These are phyloP conservation scores for Alosa alosa DNA, from an alignment of 2,113 vertebrate species.

Conservation along the genomic window DNA sequence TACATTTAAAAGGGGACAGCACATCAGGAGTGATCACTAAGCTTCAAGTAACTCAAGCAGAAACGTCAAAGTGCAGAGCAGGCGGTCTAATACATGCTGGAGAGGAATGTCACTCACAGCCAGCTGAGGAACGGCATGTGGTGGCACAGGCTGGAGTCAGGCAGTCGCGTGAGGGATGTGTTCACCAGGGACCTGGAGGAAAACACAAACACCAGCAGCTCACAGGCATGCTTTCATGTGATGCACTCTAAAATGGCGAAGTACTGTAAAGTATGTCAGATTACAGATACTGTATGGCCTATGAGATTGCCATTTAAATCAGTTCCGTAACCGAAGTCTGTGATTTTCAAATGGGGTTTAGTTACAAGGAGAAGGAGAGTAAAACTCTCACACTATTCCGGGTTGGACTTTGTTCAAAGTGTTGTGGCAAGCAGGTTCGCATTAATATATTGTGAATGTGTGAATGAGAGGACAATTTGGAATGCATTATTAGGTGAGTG, in stretches of 20 bases:
- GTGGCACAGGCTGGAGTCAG: constrained; percentile 70
- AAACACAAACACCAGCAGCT: constrained; percentile 8
- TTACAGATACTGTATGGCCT: too few species aligned
- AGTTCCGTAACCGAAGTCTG: neutral
- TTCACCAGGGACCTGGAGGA: constrained; percentile 77
- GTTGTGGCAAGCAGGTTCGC: neutral
- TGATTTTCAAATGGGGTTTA: neutral
- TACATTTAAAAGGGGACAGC: neutral
- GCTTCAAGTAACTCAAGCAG: neutral
- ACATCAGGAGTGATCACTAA: neutral
- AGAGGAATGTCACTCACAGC: constrained; percentile 69
- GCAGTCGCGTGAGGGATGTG: constrained; percentile 71
- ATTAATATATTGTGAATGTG: neutral
- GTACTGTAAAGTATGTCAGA: too few species aligned
- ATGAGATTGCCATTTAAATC: neutral
- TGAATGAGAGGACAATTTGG: neutral
- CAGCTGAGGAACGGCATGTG: constrained; percentile 74
- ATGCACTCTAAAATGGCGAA: too few species aligned
- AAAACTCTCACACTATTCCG: neutral
- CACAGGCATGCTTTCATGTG: neutral
- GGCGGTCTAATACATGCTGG: neutral
- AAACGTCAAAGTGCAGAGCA: neutral
- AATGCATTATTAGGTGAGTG: neutral
- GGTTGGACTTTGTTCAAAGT: neutral
- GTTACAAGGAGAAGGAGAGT: neutral